Percentiles rank a stretch among this genome's conserved stretches.
These are phyloP conservation scores for Aphis craccivora DNA, from an alignment of 1,140 invertebrate species.

Conservation along the genomic window DNA sequence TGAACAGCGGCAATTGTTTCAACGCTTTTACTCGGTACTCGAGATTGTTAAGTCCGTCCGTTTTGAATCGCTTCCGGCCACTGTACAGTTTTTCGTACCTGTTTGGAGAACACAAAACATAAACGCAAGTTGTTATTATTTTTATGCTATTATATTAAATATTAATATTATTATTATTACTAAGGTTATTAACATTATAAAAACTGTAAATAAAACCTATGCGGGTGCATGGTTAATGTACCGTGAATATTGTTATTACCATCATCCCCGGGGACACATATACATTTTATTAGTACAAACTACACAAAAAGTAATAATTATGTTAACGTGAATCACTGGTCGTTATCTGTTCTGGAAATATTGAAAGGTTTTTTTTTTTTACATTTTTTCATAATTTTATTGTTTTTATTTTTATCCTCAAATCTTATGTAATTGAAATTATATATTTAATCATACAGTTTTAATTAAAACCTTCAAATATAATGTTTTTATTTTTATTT, in stretches of 20 bases:
- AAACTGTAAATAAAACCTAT: background rate
- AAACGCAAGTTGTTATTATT: background rate
- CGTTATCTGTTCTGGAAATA: background rate
- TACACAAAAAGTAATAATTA: background rate
- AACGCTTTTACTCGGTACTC: slow-evolving; percentile 79
- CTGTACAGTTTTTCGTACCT: slow-evolving; percentile 85
- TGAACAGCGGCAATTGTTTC: slow-evolving; percentile 76
- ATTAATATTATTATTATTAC: too few relatives aligned
- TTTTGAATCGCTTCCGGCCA: slow-evolving; percentile 81
- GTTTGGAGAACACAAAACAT: slow-evolving; percentile 61
- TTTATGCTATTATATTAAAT: background rate
- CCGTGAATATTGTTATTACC: background rate
- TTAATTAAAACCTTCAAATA: too few relatives aligned
- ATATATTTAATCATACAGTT: too few relatives aligned
- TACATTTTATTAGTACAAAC: background rate
- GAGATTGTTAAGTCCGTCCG: slow-evolving; percentile 87
- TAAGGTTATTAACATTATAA: background rate
- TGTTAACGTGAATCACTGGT: background rate
- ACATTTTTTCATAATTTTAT: background rate
- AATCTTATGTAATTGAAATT: background rate
- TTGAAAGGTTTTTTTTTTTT: background rate
- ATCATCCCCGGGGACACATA: background rate
- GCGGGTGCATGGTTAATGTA: background rate
- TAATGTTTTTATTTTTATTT: too few relatives aligned
- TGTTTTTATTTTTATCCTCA: background rate